These are phyloP conservation scores for Apus apus DNA, from an alignment of 2,113 vertebrate species.

Conservation along the genomic window DNA sequence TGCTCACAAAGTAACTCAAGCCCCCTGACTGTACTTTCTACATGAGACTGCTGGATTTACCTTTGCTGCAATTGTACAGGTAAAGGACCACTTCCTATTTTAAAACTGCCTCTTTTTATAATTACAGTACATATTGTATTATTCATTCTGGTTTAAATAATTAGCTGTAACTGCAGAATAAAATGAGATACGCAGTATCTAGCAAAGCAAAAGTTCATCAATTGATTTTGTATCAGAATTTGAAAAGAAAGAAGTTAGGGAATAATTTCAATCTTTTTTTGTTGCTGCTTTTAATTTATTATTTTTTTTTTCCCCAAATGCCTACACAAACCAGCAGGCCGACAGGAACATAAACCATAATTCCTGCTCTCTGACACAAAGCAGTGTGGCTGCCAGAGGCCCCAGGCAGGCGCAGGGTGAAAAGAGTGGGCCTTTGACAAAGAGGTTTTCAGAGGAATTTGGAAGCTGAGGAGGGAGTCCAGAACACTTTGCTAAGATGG, in stretches of 20 bases:
- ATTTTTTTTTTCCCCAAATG: background rate
- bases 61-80: background rate
- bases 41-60: background rate
- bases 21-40: background rate
- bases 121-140: background rate
- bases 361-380: background rate
- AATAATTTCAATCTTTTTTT: background rate
- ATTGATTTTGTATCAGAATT: background rate
- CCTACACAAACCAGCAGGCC: background rate
- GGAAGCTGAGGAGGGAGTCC: background rate
- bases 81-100: background rate
- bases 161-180: background rate
- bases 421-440: background rate
- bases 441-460: background rate
- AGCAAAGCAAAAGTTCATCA: background rate
- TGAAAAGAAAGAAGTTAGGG: background rate
- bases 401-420: rapidly evolving
- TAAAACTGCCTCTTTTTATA: background rate
- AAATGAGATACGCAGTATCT: background rate
- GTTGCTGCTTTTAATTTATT: background rate
- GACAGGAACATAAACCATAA: background rate
- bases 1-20: background rate
- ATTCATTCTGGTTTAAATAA: background rate
- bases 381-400: background rate
- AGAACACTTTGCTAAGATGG: rapidly evolving